Conservation (phyloP, 2,888 invertebrate species). For the Nasonovia ribisnigri region DNA sequence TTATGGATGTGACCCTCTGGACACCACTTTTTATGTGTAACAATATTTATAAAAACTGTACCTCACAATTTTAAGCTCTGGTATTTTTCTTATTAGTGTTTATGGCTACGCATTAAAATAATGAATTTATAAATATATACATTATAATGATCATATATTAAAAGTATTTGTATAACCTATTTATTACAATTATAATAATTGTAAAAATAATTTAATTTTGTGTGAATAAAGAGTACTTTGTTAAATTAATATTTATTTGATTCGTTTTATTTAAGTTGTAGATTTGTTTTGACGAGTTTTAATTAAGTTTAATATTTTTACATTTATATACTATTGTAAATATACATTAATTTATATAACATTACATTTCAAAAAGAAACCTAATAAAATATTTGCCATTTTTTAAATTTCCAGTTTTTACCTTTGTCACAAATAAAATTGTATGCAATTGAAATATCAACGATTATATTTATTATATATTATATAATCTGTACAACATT, state of each 20-base stretch:
- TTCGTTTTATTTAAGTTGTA: neutral
- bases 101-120: neutral
- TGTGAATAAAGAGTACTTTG: neutral
- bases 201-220: neutral
- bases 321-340: neutral
- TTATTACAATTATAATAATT: neutral
- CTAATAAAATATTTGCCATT: neutral
- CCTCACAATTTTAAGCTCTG: no score
- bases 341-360: neutral
- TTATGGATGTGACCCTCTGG: no score
- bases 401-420: neutral
- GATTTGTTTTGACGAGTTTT: neutral
- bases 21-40: no score
- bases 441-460: neutral
- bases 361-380: neutral
- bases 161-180: neutral
- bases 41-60: neutral
- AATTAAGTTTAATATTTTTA: conserved; percentile 9
- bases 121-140: neutral
- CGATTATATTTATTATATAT: neutral
- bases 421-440: neutral
- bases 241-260: neutral
- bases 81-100: neutral
- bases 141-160: no score
- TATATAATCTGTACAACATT: neutral